Evolutionary conservation across 2,888 invertebrate species (phyloP).

Genomic region (Troides helena): DNA sequence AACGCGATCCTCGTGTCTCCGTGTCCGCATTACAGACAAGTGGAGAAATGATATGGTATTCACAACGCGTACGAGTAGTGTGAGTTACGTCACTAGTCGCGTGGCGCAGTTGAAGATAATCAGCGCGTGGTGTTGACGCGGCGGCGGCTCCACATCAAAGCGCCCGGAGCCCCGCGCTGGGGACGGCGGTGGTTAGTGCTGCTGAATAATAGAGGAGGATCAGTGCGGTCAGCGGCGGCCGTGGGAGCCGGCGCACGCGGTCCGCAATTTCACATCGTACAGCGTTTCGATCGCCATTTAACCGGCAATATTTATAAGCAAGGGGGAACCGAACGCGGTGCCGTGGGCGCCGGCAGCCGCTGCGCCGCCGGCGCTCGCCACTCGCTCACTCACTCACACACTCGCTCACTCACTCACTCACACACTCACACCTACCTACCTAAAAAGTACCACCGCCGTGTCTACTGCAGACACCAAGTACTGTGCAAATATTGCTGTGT

Average conservation of each 20-base stretch:
- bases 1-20: no score
- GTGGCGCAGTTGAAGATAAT: neutral
- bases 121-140: neutral
- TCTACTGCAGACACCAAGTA: no score
- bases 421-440: no score
- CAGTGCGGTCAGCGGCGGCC: slow-evolving; percentile 3
- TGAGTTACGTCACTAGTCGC: neutral
- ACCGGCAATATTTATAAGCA: slow-evolving; percentile 27
- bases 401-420: no score
- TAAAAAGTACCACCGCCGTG: no score
- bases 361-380: no score
- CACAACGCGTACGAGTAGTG: neutral
- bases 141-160: neutral
- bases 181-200: neutral
- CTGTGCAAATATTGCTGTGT: no score
- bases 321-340: slow-evolving; percentile 26
- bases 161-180: neutral
- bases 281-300: slow-evolving; percentile 14
- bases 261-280: slow-evolving; percentile 16
- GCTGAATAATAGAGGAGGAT: slow-evolving; percentile 25
- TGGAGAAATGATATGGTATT: neutral
- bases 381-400: no score
- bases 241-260: slow-evolving; percentile 24
- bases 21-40: no score
- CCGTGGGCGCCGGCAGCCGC: neutral